phyloP scores from a whole-genome alignment of 2,113 vertebrate species.

The Charadrius vociferus region DNA sequence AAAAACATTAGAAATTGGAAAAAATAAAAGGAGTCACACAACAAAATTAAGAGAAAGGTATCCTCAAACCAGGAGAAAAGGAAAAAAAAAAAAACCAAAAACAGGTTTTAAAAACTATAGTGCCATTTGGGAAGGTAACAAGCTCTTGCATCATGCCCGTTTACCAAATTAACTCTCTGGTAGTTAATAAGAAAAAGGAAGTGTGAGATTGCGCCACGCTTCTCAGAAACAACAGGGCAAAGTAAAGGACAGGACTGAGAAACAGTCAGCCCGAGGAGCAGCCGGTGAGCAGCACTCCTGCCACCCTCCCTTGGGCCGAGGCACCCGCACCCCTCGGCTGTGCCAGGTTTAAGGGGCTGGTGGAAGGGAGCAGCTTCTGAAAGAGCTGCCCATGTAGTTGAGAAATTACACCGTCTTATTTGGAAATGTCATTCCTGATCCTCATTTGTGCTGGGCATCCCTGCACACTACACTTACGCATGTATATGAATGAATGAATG shows the following conservation, averaged over 20 bases:
- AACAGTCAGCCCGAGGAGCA: background rate
- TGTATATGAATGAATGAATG: fast-evolving
- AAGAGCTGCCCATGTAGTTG: background rate
- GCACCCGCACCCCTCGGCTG: background rate
- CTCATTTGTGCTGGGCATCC: background rate
- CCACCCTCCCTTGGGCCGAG: background rate
- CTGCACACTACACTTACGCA: background rate
- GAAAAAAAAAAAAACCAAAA: too few relatives aligned
- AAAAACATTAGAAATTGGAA: background rate
- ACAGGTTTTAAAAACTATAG: background rate
- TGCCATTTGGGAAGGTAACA: background rate
- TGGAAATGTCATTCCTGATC: background rate
- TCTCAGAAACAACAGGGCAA: background rate
- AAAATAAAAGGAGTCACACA: background rate
- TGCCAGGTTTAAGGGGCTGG: background rate
- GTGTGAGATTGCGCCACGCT: background rate
- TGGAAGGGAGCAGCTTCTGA: background rate
- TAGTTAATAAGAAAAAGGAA: background rate
- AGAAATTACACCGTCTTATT: background rate
- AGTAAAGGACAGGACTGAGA: background rate
- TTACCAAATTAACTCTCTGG: background rate
- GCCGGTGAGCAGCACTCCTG: background rate
- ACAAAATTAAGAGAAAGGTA: background rate
- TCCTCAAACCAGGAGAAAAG: background rate
- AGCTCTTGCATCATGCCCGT: background rate